Evolutionary conservation across 2,797 vertebrate genomes (phyloP), one percentile per base, ranked within the genome.

Genomic region (Tinamus major): DNA sequence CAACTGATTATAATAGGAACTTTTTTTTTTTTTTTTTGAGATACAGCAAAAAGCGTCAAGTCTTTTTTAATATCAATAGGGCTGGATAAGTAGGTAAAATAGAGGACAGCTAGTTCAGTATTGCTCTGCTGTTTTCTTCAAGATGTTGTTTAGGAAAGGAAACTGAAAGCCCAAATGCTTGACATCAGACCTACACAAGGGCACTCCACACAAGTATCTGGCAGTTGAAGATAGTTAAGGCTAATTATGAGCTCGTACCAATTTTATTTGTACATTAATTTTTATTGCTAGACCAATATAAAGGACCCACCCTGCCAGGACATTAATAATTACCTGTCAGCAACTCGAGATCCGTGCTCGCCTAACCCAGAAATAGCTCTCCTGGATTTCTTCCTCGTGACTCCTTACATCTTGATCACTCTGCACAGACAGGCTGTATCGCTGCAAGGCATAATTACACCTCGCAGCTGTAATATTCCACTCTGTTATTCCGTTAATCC

Each of bases 161-260:
- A 29, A 64, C 3, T 0, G 5, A 35, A 55, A 35, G 16, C 6
- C 72, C 53, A 7, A n/a, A 10, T 9, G 21, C 18, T 42, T 79
- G 26, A 21, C 39, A 69, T 48, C 13, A 10, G 8, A n/a, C 8
- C 27, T 15, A 20, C 14, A 64, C 2, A 0, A 41, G 24, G 3
- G 11, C 12, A 21, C 26, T 58, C 29, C 49, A 15, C 4, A 2
- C 0, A 20, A 39, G 5, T 1, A 2, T 16, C 48, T 2, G 51
- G 6, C 14, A 46, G 26, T 67, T 29, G 9, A 13, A 33, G 31
- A 75, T 23, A 92, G 13, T 31, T n/a, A 39, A 0, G 1, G 24
- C 9, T 41, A 70, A 29, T 48, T 58, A 68, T 4, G 61, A 70
- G 19, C 13, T 1, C 56, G 35, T 8, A 59, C 29, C 42, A 9